phyloP scores from a whole-genome alignment of 2,113 vertebrate genomes.

The Athene noctua region DNA sequence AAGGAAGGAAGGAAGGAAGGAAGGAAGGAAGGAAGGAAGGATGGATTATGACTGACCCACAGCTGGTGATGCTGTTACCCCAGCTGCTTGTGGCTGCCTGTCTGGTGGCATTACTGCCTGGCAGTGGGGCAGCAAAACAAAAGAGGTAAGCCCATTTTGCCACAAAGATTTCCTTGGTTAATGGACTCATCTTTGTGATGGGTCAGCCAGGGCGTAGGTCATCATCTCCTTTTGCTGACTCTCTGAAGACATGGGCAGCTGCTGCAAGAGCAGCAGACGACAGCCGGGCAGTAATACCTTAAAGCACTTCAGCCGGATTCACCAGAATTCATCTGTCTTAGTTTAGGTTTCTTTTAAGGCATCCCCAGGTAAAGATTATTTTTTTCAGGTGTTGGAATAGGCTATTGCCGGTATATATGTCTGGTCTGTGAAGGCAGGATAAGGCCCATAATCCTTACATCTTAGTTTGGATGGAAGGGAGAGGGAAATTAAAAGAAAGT shows the following conservation, averaged over 20 bases:
- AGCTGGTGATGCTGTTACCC: neutral
- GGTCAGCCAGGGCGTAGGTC: neutral
- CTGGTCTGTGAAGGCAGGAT: neutral
- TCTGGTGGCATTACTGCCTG: neutral
- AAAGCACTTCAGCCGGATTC: constrained; percentile 61
- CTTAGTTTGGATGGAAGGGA: neutral
- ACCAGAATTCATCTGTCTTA: constrained; percentile 46
- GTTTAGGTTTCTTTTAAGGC: neutral
- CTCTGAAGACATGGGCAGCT: neutral
- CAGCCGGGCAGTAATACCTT: constrained; percentile 62
- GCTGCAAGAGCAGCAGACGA: neutral
- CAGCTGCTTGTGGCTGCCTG: neutral
- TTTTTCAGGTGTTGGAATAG: neutral
- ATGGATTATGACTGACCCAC: neutral
- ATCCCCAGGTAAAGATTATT: neutral
- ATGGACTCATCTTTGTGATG: neutral
- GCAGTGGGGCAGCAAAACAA: neutral
- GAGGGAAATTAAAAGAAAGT: neutral
- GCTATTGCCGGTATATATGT: neutral
- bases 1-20: neutral
- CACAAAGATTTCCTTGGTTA: neutral
- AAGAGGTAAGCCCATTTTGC: neutral
- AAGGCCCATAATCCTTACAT: neutral
- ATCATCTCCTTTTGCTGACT: neutral
- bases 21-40: neutral